phyloP scores from a whole-genome alignment of 2,888 invertebrate species.

The Apotomis capreana region DNA sequence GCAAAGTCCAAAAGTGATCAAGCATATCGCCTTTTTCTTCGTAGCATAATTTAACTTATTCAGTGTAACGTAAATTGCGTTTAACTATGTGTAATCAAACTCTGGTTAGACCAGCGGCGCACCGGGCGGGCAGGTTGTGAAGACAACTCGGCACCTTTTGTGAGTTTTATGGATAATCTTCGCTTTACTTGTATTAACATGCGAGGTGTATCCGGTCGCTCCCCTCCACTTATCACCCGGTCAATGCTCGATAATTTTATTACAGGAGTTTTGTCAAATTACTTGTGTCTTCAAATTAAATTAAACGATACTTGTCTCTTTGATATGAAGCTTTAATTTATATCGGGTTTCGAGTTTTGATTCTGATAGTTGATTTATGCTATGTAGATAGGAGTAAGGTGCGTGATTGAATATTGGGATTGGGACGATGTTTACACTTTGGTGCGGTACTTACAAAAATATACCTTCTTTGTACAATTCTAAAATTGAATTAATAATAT shows the following conservation, averaged over 20 bases:
- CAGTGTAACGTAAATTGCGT: too few relatives aligned
- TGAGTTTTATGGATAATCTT: conserved; percentile 79
- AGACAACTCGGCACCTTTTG: conserved; percentile 81
- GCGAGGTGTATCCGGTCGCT: conserved; percentile 74
- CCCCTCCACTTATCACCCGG: conserved; percentile 70
- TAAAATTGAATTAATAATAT: too few relatives aligned
- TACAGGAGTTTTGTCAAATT: conserved; percentile 82
- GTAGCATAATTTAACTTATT: too few relatives aligned
- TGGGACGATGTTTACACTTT: not conserved
- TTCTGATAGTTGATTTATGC: conserved; percentile 21
- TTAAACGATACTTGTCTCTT: conserved; percentile 76
- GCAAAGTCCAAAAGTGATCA: too few relatives aligned
- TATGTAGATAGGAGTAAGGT: conserved; percentile 1
- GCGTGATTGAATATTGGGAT: not conserved
- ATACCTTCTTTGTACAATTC: too few relatives aligned
- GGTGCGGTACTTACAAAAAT: not conserved
- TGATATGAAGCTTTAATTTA: conserved; percentile 67
- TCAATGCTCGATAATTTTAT: conserved; percentile 81
- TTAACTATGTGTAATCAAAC: conserved; percentile 14
- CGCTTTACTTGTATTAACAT: conserved; percentile 78
- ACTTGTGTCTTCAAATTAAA: conserved; percentile 78
- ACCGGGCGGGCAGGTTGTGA: conserved; percentile 60
- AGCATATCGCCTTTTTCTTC: too few relatives aligned
- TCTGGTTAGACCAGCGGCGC: conserved; percentile 48
- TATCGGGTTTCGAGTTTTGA: conserved; percentile 42